These are phyloP conservation scores for Thaleichthys pacificus DNA, from an alignment of 2,797 vertebrate genomes.

Conservation along the genomic window DNA sequence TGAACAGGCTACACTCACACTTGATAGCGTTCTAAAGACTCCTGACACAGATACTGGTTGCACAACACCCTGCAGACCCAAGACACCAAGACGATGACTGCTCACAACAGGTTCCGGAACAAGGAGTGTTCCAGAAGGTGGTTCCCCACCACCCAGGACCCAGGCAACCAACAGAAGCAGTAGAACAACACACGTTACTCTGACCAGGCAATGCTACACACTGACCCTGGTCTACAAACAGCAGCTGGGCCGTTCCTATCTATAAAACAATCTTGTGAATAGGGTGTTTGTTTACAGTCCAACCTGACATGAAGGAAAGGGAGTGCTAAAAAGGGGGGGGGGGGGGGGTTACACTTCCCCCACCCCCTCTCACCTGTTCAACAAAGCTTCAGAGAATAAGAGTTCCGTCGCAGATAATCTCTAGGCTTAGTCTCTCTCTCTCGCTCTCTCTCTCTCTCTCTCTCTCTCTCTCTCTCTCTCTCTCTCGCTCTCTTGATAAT, in stretches of 20 bases:
- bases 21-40: no score
- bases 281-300: constrained; percentile 42
- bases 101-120: no score
- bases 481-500: constrained; percentile 27
- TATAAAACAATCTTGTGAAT: constrained; percentile 36
- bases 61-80: no score
- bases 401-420: constrained; percentile 56
- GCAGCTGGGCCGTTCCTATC: neutral
- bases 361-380: constrained; percentile 34
- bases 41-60: no score
- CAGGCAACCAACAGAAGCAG: no score
- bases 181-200: neutral
- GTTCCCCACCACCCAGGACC: no score
- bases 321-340: no score
- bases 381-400: constrained; percentile 31
- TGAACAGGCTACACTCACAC: no score
- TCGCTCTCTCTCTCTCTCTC: no score
- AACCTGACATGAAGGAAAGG: no score
- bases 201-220: neutral
- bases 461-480: constrained; percentile 9
- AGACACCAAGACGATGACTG: no score
- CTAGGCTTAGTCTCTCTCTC: constrained; percentile 39
- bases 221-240: constrained; percentile 3
- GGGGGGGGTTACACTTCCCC: neutral
- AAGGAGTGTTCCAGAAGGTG: no score